phyloP scores from a whole-genome alignment of 1,140 invertebrate species.

The Penaeus japonicus region DNA sequence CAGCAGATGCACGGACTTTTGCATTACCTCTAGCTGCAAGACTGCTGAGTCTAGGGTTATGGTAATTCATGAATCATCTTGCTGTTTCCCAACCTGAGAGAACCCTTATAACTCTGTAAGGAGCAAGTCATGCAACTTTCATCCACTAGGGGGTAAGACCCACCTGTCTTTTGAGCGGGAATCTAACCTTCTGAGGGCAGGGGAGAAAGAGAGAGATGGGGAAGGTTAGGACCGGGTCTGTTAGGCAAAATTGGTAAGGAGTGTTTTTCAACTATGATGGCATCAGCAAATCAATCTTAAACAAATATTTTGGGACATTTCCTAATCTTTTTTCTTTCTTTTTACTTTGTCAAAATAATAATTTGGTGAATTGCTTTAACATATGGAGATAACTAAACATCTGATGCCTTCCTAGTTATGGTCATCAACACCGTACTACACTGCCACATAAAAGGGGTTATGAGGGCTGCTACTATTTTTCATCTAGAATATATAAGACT shows the following conservation, averaged over 20 bases:
- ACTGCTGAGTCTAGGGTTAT: too few relatives aligned
- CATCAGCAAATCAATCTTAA: conserved; percentile 18
- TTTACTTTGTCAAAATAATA: neutral
- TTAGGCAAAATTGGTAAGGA: conserved; percentile 29
- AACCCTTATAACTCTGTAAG: neutral
- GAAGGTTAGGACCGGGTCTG: conserved; percentile 45
- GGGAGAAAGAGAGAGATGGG: conserved; percentile 46
- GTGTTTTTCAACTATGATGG: conserved; percentile 43
- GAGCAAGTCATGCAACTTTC: conserved; percentile 3
- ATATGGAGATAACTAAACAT: neutral
- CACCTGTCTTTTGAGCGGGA: conserved; percentile 56
- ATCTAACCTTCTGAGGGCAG: conserved; percentile 55
- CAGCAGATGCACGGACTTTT: too few relatives aligned
- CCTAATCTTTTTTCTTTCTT: too few relatives aligned
- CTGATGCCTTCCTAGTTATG: conserved; percentile 51
- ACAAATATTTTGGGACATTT: neutral
- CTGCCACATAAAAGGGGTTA: conserved; percentile 33
- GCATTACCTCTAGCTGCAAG: too few relatives aligned
- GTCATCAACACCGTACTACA: neutral
- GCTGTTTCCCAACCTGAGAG: neutral
- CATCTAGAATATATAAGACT: conserved; percentile 31
- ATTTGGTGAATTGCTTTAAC: neutral
- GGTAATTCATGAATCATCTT: too few relatives aligned
- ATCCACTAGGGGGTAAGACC: conserved; percentile 44
- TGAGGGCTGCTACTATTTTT: conserved; percentile 4